phyloP scores from a whole-genome alignment of 2,888 invertebrate genomes.

The Sialis lutaria region DNA sequence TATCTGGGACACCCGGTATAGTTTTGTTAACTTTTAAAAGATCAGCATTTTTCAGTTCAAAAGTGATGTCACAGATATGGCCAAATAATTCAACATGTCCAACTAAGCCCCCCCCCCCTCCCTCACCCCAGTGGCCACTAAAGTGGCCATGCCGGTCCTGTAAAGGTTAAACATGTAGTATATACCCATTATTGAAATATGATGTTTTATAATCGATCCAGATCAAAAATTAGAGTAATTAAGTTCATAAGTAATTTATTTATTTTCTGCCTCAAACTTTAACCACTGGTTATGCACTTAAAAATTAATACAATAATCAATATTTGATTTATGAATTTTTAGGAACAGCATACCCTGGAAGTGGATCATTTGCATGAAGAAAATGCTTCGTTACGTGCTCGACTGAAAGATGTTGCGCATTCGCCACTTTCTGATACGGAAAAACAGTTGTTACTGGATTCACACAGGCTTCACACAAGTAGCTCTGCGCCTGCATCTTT shows the following conservation, averaged over 20 bases:
- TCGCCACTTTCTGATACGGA: conserved; percentile 69
- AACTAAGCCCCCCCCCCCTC: no score
- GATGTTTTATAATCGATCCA: background rate
- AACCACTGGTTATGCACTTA: background rate
- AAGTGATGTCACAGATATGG: no score
- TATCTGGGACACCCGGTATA: no score
- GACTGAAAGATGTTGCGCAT: conserved; percentile 61
- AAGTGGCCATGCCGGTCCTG: no score
- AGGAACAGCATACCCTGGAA: conserved; percentile 42
- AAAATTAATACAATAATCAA: background rate
- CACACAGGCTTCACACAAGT: conserved; percentile 40
- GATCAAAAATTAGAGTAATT: no score
- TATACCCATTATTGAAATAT: background rate
- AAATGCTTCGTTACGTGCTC: conserved; percentile 55
- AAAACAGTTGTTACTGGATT: conserved; percentile 59
- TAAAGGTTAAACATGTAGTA: no score
- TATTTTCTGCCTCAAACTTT: no score
- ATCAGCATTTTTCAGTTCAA: no score
- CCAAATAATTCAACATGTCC: no score
- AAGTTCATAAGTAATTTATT: no score
- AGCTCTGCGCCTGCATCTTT: conserved; percentile 71
- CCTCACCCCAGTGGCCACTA: no score
- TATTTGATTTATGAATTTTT: conserved; percentile 23
- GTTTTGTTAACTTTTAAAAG: no score
- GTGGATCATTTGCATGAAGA: conserved; percentile 56